phyloP scores from a whole-genome alignment of 1,140 invertebrate genomes.

The Hydropsyche tenuis region DNA sequence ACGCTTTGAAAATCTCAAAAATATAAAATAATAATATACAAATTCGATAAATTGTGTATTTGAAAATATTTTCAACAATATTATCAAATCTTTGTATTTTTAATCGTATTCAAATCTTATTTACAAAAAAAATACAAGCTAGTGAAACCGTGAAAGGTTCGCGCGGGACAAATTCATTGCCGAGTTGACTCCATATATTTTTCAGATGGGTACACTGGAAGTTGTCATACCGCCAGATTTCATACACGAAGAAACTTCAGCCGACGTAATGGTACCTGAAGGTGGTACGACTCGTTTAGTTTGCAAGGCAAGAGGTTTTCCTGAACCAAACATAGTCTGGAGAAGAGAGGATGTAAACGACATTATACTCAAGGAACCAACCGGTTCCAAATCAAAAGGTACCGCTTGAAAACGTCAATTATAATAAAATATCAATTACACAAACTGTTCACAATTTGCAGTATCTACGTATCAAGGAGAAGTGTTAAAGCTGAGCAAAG shows the following conservation, averaged over 20 bases:
- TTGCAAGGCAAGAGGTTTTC: slow-evolving; percentile 79
- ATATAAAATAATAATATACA: too few relatives aligned
- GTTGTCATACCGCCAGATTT: slow-evolving; percentile 88
- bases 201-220: slow-evolving; percentile 78
- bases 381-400: slow-evolving; percentile 70
- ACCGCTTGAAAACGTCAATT: not conserved
- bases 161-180: too few relatives aligned
- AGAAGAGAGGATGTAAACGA: slow-evolving; percentile 81
- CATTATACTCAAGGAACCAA: slow-evolving; percentile 74
- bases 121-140: too few relatives aligned
- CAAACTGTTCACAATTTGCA: slow-evolving; percentile 53
- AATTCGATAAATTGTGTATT: too few relatives aligned
- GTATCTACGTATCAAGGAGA: slow-evolving; percentile 71
- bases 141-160: too few relatives aligned
- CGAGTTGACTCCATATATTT: too few relatives aligned
- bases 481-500: slow-evolving; percentile 77
- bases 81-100: too few relatives aligned
- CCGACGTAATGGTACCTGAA: slow-evolving; percentile 82
- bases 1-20: too few relatives aligned
- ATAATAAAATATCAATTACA: too few relatives aligned
- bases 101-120: too few relatives aligned
- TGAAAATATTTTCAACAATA: too few relatives aligned
- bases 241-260: slow-evolving; percentile 78
- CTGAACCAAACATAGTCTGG: slow-evolving; percentile 85
- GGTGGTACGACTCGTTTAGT: slow-evolving; percentile 72